Conservation (phyloP, 2,113 vertebrate species). For the Cololabis saira region DNA sequence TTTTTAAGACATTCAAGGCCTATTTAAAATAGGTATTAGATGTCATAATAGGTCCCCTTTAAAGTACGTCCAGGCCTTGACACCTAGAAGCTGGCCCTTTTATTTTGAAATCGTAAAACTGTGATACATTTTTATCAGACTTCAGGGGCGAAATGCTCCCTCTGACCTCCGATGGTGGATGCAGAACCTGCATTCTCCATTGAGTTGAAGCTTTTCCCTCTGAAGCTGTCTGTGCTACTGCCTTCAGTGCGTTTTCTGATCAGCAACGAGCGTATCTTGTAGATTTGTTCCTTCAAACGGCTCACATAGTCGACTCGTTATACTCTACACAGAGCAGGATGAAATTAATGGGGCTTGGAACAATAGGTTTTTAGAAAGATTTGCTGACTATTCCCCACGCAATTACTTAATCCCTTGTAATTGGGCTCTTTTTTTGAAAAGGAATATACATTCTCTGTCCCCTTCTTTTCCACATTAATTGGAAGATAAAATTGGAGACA, state of each 20-base stretch:
- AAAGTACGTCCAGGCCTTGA: not conserved
- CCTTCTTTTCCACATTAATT: conserved; percentile 30
- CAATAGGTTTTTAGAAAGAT: conserved; percentile 65
- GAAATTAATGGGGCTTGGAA: conserved; percentile 64
- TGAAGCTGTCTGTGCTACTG: conserved; percentile 5
- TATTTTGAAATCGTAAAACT: conserved; percentile 34
- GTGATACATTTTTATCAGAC: conserved; percentile 26
- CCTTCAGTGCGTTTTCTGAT: conserved; percentile 34
- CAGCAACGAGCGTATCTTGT: conserved; percentile 27
- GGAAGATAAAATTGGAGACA: conserved; percentile 38
- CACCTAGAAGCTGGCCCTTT: conserved; percentile 11
- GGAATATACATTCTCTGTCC: conserved; percentile 47
- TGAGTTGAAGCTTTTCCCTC: conserved; percentile 26
- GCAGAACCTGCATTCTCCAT: conserved; percentile 9
- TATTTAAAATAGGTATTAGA: too few species aligned
- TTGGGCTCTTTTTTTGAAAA: conserved; percentile 65
- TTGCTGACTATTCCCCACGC: conserved; percentile 61
- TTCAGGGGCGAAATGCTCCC: conserved; percentile 16
- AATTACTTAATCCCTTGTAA: conserved; percentile 73
- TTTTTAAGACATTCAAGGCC: too few species aligned
- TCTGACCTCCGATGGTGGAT: conserved; percentile 19
- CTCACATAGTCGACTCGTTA: conserved; percentile 24
- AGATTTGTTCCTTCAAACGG: conserved; percentile 48
- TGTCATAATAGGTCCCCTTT: too few species aligned
- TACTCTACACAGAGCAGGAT: conserved; percentile 25